These are phyloP conservation scores for Dendrolimus houi DNA, from an alignment of 2,888 invertebrate genomes.

Conservation along the genomic window DNA sequence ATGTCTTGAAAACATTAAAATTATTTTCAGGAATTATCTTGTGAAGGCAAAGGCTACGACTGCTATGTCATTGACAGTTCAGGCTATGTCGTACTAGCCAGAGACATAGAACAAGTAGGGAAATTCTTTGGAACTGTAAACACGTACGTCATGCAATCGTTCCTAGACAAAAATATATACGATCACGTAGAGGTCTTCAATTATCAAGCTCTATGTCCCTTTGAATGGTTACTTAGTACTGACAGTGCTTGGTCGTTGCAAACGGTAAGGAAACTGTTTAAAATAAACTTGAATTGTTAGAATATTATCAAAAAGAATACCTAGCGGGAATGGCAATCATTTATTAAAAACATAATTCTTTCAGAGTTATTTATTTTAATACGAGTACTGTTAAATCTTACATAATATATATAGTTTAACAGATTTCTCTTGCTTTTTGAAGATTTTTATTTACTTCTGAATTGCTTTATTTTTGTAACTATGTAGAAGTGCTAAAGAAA, in stretches of 20 bases:
- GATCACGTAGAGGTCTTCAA: constrained; percentile 87
- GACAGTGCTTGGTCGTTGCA: constrained; percentile 39
- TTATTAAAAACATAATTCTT: background rate
- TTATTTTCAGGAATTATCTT: constrained; percentile 49
- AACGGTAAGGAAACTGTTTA: constrained; percentile 27
- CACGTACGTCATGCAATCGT: constrained; percentile 82
- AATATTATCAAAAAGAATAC: too few species aligned
- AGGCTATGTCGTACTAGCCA: constrained; percentile 88
- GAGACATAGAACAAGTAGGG: constrained; percentile 81
- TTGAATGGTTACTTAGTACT: constrained; percentile 24
- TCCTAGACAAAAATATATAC: constrained; percentile 83
- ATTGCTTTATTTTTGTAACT: too few species aligned
- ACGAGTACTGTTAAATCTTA: too few species aligned
- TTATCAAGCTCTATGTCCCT: constrained; percentile 86
- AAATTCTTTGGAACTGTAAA: constrained; percentile 88
- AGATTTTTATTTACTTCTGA: too few species aligned
- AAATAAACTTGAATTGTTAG: background rate
- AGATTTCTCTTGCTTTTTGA: too few species aligned
- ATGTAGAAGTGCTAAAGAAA: too few species aligned
- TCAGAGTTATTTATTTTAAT: too few species aligned
- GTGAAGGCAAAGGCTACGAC: constrained; percentile 76
- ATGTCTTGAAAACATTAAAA: background rate
- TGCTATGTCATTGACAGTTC: constrained; percentile 96
- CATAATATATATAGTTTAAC: too few species aligned
- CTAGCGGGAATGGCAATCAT: too few species aligned